Base-by-base conservation (phyloP, 1,140 invertebrate genomes). In the Tetragonula clypearis region DNA sequence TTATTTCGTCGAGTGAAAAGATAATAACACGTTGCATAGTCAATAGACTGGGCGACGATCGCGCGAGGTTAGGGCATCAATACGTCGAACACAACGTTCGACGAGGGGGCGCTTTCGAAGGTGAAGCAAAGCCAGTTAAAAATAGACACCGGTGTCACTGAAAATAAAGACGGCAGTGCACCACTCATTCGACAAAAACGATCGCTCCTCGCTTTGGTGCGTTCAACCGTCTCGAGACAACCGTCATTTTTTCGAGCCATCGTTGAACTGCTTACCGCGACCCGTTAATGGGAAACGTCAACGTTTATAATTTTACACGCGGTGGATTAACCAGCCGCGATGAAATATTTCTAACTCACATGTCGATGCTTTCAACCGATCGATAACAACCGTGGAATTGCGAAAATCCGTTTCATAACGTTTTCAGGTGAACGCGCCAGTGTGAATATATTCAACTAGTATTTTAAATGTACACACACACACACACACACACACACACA, bases 121-220 rank as follows among this genome's bases (percentile, higher is more conserved):
- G 84, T 84, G 88, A 4, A 89, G 86, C 85, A 89, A 89, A 89
- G 81, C 77, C 56, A 65, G 6, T 60, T 87, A 89, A 89, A 86
- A 84, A 89, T 89, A 89, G 65, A 53, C 21, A 11, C 4, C 21
- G 69, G 30, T 60, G 87, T 26, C 30, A 88, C 88, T 74, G 81
- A 89, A 89, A 89, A 89, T 89, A 89, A 89, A 89, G 85, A 86
- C 81, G 65, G 53, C 56, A 79, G 74, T 73, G 17, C 30, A 84
- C 55, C 76, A 78, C 74, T 88, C 83, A 35, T 88, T 86, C 87
- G 76, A 88, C 87, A 87, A 35, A 35, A 88, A 83, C 79, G 87
- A 88, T 87, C 65, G 55, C 62, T 68, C 62, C 41, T 8, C 26
- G 82, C 68, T 79, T 79, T 72, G 76, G 72, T 53, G 82, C 65